phyloP scores from a whole-genome alignment of 2,113 vertebrate species.

The Xerus inauris region DNA sequence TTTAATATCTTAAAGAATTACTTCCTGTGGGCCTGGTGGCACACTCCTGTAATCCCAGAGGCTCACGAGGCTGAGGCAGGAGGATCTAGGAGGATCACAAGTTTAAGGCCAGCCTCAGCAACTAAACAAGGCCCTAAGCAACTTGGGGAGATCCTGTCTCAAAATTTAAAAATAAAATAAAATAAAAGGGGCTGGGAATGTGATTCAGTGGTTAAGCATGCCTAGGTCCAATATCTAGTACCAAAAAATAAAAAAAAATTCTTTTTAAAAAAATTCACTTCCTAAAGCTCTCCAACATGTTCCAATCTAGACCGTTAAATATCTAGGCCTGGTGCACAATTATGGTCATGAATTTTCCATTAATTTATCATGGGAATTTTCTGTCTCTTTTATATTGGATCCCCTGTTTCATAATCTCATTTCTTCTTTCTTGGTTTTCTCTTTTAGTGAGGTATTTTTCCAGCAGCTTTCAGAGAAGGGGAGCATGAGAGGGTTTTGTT shows the following conservation, averaged over 20 bases:
- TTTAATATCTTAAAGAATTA: neutral
- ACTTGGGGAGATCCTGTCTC: too few relatives aligned
- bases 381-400: neutral
- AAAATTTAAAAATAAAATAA: too few relatives aligned
- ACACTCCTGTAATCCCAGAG: too few relatives aligned
- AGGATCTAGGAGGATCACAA: too few relatives aligned
- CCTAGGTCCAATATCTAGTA: too few relatives aligned
- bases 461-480: slow-evolving; percentile 1
- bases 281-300: neutral
- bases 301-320: slow-evolving; percentile 3
- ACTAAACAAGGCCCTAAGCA: too few relatives aligned
- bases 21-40: neutral
- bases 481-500: neutral
- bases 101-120: too few relatives aligned
- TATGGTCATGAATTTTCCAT: slow-evolving; percentile 10
- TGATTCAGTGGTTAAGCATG: too few relatives aligned
- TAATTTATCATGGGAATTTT: slow-evolving; percentile 28
- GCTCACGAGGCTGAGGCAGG: too few relatives aligned
- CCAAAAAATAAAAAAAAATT: too few relatives aligned
- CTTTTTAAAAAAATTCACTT: too few relatives aligned
- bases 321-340: neutral
- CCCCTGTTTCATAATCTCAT: neutral
- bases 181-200: too few relatives aligned
- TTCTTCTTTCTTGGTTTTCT: slow-evolving; percentile 31
- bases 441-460: slow-evolving; percentile 36